Evolutionary conservation across 2,113 vertebrate species (phyloP), one percentile per base, ranked within the genome.

Genomic region (Grantiella picta): DNA sequence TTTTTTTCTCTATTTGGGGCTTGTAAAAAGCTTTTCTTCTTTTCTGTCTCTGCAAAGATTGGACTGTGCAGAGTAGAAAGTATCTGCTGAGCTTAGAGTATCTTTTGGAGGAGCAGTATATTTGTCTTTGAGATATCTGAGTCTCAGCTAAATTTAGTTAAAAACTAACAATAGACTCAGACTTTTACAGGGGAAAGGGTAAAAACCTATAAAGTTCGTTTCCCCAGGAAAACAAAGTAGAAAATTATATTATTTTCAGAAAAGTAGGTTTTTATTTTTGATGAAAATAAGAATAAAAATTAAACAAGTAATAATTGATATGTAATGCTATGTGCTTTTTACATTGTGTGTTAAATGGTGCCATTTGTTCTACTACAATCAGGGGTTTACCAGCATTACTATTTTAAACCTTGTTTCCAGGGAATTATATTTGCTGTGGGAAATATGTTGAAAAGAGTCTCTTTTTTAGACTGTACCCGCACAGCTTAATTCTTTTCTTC

Each of bases 341-440:
- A 33, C 42, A 36, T 42, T 90, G 31, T 65, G 20, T 65, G 28
- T 84, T 91, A 60, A 60, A 8, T 53, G 28, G 70, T 68, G 22
- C 6, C 28, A 53, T 42, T 93, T 82, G 59, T 33, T 69, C 38
- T 75, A 33, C 61, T 89, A 21, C 38, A 93, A 71, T 77, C 52
- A 86, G 90, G 49, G 56, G 44, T 77, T 50, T 87, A 76, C 73
- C 49, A 76, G 25, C 57, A 36, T 45, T 84, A n/a, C 52, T 91
- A 50, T 96, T 93, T 82, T 89, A 95, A 96, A 91, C 25, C 56
- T 66, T 82, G 29, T 86, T 90, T 94, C 73, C 65, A 75, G 56
- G 73, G 36, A 83, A 82, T 80, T 96, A 52, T 63, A 71, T 87
- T 92, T 93, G 54, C 29, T 80, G 21, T 53, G 91, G 33, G 47